Percentiles rank a stretch among this genome's conserved stretches.
phyloP scores from a whole-genome alignment of 2,797 vertebrate species.

The Sarcoramphus papa region DNA sequence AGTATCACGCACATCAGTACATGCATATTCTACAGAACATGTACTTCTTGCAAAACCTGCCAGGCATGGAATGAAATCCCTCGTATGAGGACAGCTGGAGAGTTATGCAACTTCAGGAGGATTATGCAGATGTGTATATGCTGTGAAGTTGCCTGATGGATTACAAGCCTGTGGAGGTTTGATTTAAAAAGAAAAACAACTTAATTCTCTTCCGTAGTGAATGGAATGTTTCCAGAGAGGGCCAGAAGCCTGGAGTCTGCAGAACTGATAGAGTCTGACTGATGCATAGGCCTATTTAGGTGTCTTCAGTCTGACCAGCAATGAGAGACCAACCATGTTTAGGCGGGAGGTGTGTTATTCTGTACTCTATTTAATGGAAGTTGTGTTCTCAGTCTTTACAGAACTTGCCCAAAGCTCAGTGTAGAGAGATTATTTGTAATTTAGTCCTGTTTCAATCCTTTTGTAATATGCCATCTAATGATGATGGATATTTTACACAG shows the following conservation, averaged over 20 bases:
- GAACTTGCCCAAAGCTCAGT: not conserved
- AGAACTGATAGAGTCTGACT: not conserved
- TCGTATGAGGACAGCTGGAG: slow-evolving; percentile 67
- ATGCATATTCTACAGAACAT: not conserved
- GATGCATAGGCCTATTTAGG: not conserved
- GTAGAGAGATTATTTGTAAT: not conserved
- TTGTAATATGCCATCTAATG: not conserved
- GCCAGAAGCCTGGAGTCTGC: not conserved
- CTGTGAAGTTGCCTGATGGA: slow-evolving; percentile 61
- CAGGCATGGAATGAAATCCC: slow-evolving; percentile 61
- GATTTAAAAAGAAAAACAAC: slow-evolving; percentile 49
- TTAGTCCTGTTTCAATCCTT: not conserved
- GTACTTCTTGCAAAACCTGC: slow-evolving; percentile 42
- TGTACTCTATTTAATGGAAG: not conserved
- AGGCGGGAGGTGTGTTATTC: not conserved
- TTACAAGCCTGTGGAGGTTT: slow-evolving; percentile 36
- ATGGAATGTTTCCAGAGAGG: not conserved
- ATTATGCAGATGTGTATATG: slow-evolving; percentile 61
- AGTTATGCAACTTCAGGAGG: slow-evolving; percentile 67
- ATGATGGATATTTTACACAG: not conserved
- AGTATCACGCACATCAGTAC: not conserved
- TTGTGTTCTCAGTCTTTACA: not conserved
- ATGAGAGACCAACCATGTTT: not conserved
- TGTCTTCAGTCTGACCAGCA: not conserved
- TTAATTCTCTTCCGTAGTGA: slow-evolving; percentile 21